Conservation (phyloP, 2,888 invertebrate genomes). For the Protophormia terraenovae region DNA sequence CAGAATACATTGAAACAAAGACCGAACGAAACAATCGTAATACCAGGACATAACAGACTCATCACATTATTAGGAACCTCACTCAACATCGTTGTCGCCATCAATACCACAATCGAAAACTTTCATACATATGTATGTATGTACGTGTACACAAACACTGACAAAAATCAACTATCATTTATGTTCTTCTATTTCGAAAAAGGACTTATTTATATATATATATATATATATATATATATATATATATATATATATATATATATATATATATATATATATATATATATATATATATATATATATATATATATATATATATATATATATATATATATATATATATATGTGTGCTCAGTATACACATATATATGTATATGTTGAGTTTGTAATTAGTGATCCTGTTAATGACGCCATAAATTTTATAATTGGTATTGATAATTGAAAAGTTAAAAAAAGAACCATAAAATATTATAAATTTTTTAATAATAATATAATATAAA, state of each 20-base stretch:
- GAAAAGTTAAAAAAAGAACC: no score
- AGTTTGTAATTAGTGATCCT: background rate
- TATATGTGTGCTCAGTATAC: background rate
- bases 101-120: background rate
- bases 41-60: background rate
- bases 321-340: background rate
- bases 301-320: background rate
- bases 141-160: background rate
- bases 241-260: no score
- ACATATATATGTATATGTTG: background rate
- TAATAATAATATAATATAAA: background rate
- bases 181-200: no score
- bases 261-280: background rate
- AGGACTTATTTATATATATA: background rate
- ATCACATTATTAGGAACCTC: slow-evolving; percentile 22
- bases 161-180: background rate
- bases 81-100: slow-evolving; percentile 19
- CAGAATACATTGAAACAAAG: background rate
- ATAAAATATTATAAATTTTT: no score
- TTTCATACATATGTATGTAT: background rate
- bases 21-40: background rate
- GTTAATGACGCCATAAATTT: slow-evolving; percentile 23
- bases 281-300: background rate
- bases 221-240: no score
- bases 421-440: background rate